Conservation (phyloP, 2,797 vertebrate genomes). For the Distichodus sexfasciatus region DNA sequence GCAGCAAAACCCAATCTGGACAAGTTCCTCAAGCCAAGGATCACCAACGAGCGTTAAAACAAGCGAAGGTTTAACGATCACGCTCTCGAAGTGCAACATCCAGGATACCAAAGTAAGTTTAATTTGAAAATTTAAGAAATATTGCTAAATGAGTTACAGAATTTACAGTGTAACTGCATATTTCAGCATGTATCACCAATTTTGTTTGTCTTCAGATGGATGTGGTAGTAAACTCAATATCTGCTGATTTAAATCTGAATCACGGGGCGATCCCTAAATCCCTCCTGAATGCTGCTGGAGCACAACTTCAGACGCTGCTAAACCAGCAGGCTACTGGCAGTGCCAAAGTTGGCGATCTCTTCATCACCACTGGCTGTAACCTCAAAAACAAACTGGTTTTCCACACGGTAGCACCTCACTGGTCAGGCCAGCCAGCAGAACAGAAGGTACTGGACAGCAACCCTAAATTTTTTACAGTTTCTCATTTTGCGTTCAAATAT, state of each 20-base stretch:
- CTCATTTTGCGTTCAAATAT: too few relatives aligned
- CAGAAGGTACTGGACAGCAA: conserved; percentile 75
- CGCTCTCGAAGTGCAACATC: conserved; percentile 67
- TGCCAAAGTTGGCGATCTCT: conserved; percentile 48
- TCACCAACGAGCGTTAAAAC: conserved; percentile 56
- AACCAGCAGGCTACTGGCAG: background rate
- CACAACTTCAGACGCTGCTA: conserved; percentile 71
- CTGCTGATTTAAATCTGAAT: conserved; percentile 64
- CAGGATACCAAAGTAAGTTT: conserved; percentile 75
- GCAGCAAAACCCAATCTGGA: background rate
- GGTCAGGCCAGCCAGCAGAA: conserved; percentile 49
- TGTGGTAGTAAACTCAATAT: conserved; percentile 77
- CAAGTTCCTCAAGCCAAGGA: conserved; percentile 19
- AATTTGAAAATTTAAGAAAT: too few relatives aligned
- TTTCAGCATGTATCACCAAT: too few relatives aligned
- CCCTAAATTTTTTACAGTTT: too few relatives aligned
- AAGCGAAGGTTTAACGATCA: conserved; percentile 74
- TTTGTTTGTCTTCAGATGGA: conserved; percentile 69
- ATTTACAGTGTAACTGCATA: too few relatives aligned
- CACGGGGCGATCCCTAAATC: conserved; percentile 78
- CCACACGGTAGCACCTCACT: conserved; percentile 72
- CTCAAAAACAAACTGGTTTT: conserved; percentile 72
- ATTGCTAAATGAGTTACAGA: too few relatives aligned
- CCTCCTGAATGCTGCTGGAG: conserved; percentile 74
- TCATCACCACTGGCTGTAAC: conserved; percentile 72